Evolutionary conservation across 2,113 vertebrate species (phyloP).

Genomic region (Bufo bufo): DNA sequence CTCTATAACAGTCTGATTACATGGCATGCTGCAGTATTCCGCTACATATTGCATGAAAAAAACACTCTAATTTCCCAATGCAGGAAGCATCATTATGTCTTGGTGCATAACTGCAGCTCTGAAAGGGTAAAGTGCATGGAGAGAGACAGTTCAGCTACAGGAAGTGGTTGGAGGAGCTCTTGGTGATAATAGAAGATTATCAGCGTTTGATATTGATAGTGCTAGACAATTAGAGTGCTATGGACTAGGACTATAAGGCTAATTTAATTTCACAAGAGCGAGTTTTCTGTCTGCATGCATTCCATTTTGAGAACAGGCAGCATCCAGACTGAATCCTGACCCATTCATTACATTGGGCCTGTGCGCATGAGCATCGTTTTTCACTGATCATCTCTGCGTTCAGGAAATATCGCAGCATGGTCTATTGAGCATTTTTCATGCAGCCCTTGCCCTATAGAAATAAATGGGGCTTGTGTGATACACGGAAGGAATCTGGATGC

Average conservation of each 20-base stretch:
- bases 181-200: background rate
- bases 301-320: no score
- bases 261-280: background rate
- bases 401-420: no score
- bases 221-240: background rate
- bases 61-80: background rate
- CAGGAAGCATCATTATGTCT: background rate
- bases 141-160: background rate
- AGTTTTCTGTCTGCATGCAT: background rate
- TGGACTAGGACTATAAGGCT: background rate
- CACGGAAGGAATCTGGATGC: no score
- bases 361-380: no score
- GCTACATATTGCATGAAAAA: background rate
- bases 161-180: conserved; percentile 9
- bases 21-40: background rate
- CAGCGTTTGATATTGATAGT: background rate
- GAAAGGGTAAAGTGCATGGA: background rate
- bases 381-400: no score
- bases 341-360: no score
- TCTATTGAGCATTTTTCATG: no score
- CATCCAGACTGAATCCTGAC: no score
- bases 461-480: no score
- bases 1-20: background rate
- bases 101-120: background rate
- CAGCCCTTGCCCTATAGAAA: no score